Evolutionary conservation across 2,888 invertebrate species (phyloP), one percentile per base, ranked within the genome.

Genomic region (Neoscelio sp.): DNA sequence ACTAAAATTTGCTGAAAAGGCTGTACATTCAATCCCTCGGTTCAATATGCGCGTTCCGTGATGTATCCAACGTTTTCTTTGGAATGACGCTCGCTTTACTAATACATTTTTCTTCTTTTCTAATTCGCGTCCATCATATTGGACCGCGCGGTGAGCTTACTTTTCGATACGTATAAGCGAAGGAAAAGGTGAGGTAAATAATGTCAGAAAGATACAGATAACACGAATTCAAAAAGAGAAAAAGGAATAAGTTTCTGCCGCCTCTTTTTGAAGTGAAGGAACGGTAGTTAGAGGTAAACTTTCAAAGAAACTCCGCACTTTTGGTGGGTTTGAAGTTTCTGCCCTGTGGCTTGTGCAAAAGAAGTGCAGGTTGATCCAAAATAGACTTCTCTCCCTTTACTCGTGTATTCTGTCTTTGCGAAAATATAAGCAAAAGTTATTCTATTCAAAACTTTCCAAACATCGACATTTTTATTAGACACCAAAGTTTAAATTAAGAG

Each of bases 291-390:
- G 64, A 83, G 82, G 82, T 83, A 82, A 83, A 67, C 82, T 83
- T 82, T 82, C 80, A 82, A 82, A 83, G 83, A 80, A 84, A 80
- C 82, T 83, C 80, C 54, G 75, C 80, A 80, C 83, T 83, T 84
- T 83, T 81, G 84, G 82, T 81, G 80, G 79, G 80, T 80, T 74
- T 74, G 67, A 82, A 85, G 82, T 82, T 83, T 83, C 80, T 78
- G 73, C 74, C 75, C 42, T 50, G 75, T 80, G 80, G 73, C 71
- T 71, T 67, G 20, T 44, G 58, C 42, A 52, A 40, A 64, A 64
- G 76, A 76, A 68, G 54, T 18, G 50, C 70, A 64, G 46, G 40
- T 54, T 56, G 68, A 56, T 52, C 71, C n/a, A n/a, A n/a, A n/a
- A n/a, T n/a, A n/a, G n/a, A n/a, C n/a, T n/a, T n/a, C n/a, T n/a